A percentile compares a stretch with the other conserved stretches of the same genome.
phyloP scores from a whole-genome alignment of 2,888 invertebrate species.

The Selenia dentaria region DNA sequence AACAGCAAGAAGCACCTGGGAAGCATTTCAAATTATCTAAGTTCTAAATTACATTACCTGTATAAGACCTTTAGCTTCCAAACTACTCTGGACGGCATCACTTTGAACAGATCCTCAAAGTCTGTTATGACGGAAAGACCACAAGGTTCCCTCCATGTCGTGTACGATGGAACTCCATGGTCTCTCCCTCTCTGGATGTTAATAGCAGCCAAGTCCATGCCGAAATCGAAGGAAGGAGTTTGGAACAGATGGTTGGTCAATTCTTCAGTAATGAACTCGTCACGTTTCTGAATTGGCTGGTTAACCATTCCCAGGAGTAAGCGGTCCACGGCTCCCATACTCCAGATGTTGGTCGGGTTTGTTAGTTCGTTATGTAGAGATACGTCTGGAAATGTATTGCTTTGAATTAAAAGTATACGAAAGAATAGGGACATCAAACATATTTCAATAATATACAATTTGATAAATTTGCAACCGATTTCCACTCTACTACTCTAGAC shows the following conservation, averaged over 20 bases:
- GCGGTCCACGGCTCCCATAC: slow-evolving; percentile 91
- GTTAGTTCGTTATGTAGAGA: slow-evolving; percentile 91
- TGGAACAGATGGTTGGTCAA: slow-evolving; percentile 94
- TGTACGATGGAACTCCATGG: slow-evolving; percentile 93
- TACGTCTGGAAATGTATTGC: slow-evolving; percentile 89
- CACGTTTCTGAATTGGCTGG: slow-evolving; percentile 91
- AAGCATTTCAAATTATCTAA: no score
- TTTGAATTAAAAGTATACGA: no score
- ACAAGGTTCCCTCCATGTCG: slow-evolving; percentile 91
- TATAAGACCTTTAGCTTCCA: slow-evolving; percentile 86
- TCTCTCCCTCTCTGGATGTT: slow-evolving; percentile 94
- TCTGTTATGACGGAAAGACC: slow-evolving; percentile 86
- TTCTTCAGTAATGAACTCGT: slow-evolving; percentile 92
- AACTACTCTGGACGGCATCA: slow-evolving; percentile 87
- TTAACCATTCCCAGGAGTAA: slow-evolving; percentile 90
- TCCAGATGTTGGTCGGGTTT: slow-evolving; percentile 89
- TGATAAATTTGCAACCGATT: no score
- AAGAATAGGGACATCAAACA: no score
- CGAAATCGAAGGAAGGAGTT: slow-evolving; percentile 87
- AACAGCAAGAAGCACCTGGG: no score
- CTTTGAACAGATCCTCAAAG: slow-evolving; percentile 89
- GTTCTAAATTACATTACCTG: no score
- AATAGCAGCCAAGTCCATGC: slow-evolving; percentile 94
- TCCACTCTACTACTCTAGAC: no score
- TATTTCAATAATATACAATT: no score